Conservation (phyloP, 2,888 invertebrate species). For the Platerodrilus igneus region DNA sequence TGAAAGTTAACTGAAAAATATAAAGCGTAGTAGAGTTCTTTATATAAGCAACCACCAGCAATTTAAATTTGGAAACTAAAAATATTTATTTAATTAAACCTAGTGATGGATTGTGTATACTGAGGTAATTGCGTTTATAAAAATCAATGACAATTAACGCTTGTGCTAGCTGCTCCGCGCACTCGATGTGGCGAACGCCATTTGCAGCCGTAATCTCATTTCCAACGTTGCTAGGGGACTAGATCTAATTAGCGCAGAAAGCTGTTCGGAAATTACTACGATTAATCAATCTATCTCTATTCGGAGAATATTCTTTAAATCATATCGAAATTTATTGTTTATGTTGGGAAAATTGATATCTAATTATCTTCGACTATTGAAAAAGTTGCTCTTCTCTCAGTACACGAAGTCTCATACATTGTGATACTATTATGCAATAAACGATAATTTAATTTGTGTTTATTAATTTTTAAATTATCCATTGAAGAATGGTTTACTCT, state of each 20-base stretch:
- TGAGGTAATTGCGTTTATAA: constrained; percentile 48
- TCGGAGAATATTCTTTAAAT: constrained; percentile 40
- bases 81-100: too few relatives aligned
- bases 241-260: constrained; percentile 50
- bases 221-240: constrained; percentile 45
- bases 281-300: constrained; percentile 54
- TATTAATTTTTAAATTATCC: too few relatives aligned
- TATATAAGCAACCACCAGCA: too few relatives aligned
- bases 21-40: too few relatives aligned
- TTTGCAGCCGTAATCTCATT: constrained; percentile 51
- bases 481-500: too few relatives aligned
- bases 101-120: constrained; percentile 49
- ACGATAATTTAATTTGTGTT: too few relatives aligned
- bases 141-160: constrained; percentile 52
- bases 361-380: too few relatives aligned
- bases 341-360: not conserved
- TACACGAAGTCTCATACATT: too few relatives aligned
- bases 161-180: constrained; percentile 43
- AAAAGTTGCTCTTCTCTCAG: too few relatives aligned
- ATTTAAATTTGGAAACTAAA: too few relatives aligned
- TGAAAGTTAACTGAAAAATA: too few relatives aligned
- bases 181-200: constrained; percentile 47
- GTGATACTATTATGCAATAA: too few relatives aligned
- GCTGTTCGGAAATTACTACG: constrained; percentile 55
- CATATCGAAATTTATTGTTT: constrained; percentile 17